phyloP scores from a whole-genome alignment of 2,888 invertebrate species.

The Hartigia nigra region DNA sequence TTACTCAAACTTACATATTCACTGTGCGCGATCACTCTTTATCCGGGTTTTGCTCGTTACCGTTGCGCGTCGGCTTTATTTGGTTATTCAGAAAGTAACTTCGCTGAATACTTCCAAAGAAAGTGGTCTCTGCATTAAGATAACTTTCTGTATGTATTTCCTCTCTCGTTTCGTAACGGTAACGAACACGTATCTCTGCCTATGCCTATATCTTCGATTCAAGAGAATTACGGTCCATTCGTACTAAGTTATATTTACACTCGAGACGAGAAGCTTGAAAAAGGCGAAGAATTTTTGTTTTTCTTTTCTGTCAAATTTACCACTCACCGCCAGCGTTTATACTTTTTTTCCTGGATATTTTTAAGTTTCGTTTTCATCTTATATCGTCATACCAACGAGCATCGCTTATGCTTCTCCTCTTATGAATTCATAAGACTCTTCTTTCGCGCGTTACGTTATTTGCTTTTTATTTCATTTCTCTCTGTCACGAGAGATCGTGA shows the following conservation, averaged over 20 bases:
- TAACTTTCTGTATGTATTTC: background rate
- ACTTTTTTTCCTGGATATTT: background rate
- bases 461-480: conserved; percentile 6
- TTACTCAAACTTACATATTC: background rate
- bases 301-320: background rate
- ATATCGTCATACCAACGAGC: background rate
- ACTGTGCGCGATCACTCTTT: background rate
- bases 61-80: background rate
- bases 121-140: background rate
- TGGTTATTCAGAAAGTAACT: background rate
- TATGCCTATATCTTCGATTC: background rate
- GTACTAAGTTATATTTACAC: background rate
- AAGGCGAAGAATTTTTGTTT: background rate
- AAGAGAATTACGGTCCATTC: background rate
- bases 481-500: background rate
- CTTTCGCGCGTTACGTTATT: background rate
- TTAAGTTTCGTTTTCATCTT: background rate
- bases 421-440: background rate
- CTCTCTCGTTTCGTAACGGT: background rate
- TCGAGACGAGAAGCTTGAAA: background rate
- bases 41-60: background rate
- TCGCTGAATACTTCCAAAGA: background rate
- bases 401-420: background rate
- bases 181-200: background rate
- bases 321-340: background rate